phyloP scores from a whole-genome alignment of 92 coral and sea anemone species.

The Heteractis magnifica region DNA sequence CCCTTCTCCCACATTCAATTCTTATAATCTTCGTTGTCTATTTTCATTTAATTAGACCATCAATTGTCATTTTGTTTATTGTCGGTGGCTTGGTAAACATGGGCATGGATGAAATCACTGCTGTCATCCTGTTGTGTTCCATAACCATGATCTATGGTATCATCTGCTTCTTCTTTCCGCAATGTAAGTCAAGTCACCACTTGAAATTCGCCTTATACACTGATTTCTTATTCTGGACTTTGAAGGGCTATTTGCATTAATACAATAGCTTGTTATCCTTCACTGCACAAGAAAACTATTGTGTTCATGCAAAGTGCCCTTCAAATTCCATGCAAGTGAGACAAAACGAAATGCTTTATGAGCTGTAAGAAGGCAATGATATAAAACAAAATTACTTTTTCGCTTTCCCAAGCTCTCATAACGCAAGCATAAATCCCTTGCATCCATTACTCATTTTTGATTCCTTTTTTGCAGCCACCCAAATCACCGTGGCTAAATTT shows the following conservation, averaged over 20 bases:
- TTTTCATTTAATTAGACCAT: constrained; percentile 59
- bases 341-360: too few relatives aligned
- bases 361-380: too few relatives aligned
- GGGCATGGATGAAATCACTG: constrained; percentile 7
- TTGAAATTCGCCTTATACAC: too few relatives aligned
- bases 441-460: neutral
- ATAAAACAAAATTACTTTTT: too few relatives aligned
- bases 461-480: constrained; percentile 49
- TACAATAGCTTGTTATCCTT: too few relatives aligned
- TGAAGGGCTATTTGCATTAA: too few relatives aligned
- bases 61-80: constrained; percentile 83
- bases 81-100: constrained; percentile 66
- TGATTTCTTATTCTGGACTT: too few relatives aligned
- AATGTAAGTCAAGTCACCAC: constrained; percentile 20
- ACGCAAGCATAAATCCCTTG: neutral
- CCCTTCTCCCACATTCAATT: neutral
- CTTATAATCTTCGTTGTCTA: neutral
- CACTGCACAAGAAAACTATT: too few relatives aligned
- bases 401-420: too few relatives aligned
- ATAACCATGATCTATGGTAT: constrained; percentile 53
- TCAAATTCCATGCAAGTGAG: too few relatives aligned
- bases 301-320: too few relatives aligned
- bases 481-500: constrained; percentile 74
- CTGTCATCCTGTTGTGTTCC: constrained; percentile 30
- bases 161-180: constrained; percentile 79